phyloP scores from a whole-genome alignment of 1,140 invertebrate genomes.

The Rhysida immarginata region DNA sequence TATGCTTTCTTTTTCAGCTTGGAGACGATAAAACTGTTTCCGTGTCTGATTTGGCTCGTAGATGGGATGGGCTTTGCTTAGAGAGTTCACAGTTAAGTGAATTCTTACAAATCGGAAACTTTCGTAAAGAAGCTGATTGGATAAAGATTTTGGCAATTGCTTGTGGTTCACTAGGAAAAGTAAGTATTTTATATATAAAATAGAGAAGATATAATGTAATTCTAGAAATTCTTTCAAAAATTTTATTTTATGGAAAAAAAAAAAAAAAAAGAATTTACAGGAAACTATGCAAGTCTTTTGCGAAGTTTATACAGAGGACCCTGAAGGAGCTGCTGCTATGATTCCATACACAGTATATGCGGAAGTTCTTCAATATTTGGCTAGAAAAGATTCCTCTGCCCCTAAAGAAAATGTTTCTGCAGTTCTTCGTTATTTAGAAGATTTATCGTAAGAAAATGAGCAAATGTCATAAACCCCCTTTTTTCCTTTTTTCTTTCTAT shows the following conservation, averaged over 20 bases:
- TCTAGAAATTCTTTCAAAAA: too few relatives aligned
- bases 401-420: neutral
- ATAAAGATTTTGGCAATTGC: slow-evolving; percentile 49
- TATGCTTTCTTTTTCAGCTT: slow-evolving; percentile 27
- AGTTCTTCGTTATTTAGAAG: neutral
- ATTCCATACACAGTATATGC: slow-evolving; percentile 33
- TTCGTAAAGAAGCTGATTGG: slow-evolving; percentile 40
- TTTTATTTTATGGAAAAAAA: too few relatives aligned
- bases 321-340: slow-evolving; percentile 57
- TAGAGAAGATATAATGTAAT: too few relatives aligned
- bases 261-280: slow-evolving; percentile 32
- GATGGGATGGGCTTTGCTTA: slow-evolving; percentile 49
- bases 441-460: neutral
- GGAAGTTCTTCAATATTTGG: neutral
- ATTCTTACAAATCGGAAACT: slow-evolving; percentile 44
- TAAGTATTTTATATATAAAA: too few relatives aligned
- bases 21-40: slow-evolving; percentile 30
- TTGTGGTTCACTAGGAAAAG: slow-evolving; percentile 41
- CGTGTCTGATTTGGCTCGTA: slow-evolving; percentile 32
- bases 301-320: slow-evolving; percentile 61
- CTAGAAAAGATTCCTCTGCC: neutral
- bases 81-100: slow-evolving; percentile 37
- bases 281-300: slow-evolving; percentile 65
- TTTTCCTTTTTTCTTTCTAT: neutral
- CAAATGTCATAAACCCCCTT: neutral